Percentiles rank a stretch among this genome's conserved stretches.
Conservation (phyloP, 2,113 vertebrate genomes). For the Triplophysa tibetana region DNA sequence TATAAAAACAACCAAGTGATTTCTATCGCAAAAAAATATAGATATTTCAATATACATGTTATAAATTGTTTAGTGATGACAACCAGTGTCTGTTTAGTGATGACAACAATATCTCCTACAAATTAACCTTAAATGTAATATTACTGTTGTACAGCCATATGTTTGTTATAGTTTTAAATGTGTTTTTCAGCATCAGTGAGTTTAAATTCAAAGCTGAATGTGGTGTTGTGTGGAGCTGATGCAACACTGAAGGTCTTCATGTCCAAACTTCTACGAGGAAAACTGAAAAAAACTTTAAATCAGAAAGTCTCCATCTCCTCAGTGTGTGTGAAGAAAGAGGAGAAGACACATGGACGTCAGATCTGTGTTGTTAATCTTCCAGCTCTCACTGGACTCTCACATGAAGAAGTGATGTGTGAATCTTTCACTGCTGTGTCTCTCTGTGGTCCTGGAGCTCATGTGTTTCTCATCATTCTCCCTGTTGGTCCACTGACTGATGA, state of each 20-base stretch:
- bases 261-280: conserved; percentile 36
- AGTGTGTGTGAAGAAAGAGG: conserved; percentile 42
- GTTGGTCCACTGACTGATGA: conserved; percentile 39
- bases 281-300: neutral
- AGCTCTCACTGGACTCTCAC: conserved; percentile 27
- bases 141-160: no score
- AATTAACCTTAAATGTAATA: no score
- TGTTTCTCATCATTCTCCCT: conserved; percentile 36
- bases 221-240: conserved; percentile 46
- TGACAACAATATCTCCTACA: no score
- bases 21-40: no score
- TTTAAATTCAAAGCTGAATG: neutral
- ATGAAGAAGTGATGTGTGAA: neutral
- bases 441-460: conserved; percentile 51
- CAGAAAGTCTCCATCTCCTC: neutral
- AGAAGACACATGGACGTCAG: neutral
- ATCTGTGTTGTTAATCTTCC: conserved; percentile 37
- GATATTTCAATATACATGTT: no score
- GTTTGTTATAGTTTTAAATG: no score
- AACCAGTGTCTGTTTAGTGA: no score
- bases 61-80: no score
- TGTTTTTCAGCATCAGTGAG: no score
- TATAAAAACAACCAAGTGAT: no score
- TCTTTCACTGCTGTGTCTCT: neutral
- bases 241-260: neutral